phyloP scores from a whole-genome alignment of 2,113 vertebrate genomes.

The Psilopsiagon aymara region DNA sequence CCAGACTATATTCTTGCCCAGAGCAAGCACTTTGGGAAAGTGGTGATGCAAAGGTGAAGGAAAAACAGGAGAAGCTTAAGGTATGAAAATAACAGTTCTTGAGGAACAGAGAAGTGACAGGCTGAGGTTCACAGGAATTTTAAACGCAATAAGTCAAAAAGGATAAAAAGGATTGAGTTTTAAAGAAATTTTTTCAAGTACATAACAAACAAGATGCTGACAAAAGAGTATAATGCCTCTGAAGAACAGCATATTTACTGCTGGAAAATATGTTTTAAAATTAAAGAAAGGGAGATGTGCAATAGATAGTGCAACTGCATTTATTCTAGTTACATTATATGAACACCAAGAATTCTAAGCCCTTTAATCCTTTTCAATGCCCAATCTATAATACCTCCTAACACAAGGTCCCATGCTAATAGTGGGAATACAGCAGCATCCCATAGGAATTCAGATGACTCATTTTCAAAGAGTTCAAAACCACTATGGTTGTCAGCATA shows the following conservation, averaged over 20 bases:
- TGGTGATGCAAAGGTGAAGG: neutral
- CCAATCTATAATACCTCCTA: neutral
- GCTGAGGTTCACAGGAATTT: neutral
- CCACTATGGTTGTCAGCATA: neutral
- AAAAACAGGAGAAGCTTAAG: neutral
- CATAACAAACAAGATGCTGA: neutral
- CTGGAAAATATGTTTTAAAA: neutral
- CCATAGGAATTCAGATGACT: neutral
- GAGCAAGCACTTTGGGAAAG: neutral
- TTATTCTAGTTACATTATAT: neutral
- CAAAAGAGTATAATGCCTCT: neutral
- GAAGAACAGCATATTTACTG: neutral
- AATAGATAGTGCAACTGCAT: neutral
- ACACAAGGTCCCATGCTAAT: neutral
- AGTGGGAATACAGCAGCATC: neutral
- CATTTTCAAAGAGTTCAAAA: neutral
- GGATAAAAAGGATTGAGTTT: neutral
- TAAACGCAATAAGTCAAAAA: neutral
- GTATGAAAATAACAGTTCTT: neutral
- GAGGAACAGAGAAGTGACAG: neutral
- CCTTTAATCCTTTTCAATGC: neutral
- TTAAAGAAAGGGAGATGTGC: neutral
- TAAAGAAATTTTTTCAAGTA: conserved; percentile 16
- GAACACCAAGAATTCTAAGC: neutral
- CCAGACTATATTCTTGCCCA: neutral